Evolutionary conservation across 2,797 vertebrate genomes (phyloP), one percentile per base, ranked within the genome.

Genomic region (Acanthurus lineatus): DNA sequence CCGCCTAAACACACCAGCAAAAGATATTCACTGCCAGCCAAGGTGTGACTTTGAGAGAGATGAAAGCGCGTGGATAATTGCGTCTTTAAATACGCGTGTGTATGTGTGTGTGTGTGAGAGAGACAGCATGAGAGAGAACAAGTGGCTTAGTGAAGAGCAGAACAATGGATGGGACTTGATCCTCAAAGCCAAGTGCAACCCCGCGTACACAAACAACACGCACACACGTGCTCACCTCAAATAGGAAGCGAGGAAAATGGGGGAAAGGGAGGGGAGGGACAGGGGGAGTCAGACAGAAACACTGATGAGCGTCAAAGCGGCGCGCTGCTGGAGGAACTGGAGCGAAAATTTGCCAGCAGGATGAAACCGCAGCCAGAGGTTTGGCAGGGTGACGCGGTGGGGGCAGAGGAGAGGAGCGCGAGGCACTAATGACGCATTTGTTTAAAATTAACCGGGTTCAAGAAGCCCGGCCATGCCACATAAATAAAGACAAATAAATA

Each of bases 401-500:
- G 32, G 44, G 28, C 28, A 40, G 40, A 40, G 40, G 8, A 40
- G 40, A 40, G 40, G 8, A 40, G 40, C 40, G 40, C 32, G 11
- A 6, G 12, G 9, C 51, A 4, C 22, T 35, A 38, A 60, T 76
- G 82, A 72, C 44, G 61, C 83, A 69, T 66, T 38, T 42, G 57
- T 54, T 59, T 28, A 19, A n/a, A 69, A 79, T 47, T 5, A 7
- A 54, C 1, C 35, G 25, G 38, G n/a, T 60, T 65, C 49, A 35
- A 65, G 40, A 56, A 61, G 61, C 59, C 17, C 49, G 69, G 63
- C 28, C 48, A 44, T 52, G 60, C 38, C 77, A 84, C 79, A 62
- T 76, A 84, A 85, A 92, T 86, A 89, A 79, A 91, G 64, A 47
- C 64, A 89, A 85, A 92, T 86, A 92, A 92, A 91, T 93, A 93